Evolutionary conservation across 2,113 vertebrate species (phyloP).

Genomic region (Geococcyx californianus): DNA sequence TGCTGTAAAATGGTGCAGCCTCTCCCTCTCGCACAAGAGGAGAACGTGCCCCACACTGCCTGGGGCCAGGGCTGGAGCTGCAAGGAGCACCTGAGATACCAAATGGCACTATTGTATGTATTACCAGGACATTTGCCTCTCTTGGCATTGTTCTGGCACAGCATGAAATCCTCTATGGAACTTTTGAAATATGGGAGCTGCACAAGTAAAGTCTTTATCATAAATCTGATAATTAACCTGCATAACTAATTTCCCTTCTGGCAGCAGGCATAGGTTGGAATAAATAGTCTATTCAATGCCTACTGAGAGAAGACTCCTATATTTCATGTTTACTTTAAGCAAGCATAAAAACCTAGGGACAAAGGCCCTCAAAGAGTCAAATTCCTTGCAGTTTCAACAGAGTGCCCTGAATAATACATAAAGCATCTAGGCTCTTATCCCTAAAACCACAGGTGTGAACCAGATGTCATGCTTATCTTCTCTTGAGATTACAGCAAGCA

Average conservation of each 20-base stretch:
- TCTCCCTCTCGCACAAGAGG: neutral
- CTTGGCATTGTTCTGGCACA: neutral
- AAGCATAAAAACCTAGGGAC: conserved; percentile 50
- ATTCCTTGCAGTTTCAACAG: conserved; percentile 31
- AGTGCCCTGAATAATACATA: conserved; percentile 60
- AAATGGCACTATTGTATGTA: neutral
- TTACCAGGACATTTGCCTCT: neutral
- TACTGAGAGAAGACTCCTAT: neutral
- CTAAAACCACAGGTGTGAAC: conserved; percentile 75
- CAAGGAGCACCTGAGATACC: neutral
- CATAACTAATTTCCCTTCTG: conserved; percentile 22
- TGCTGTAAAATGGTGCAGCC: neutral
- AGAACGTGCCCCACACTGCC: accelerated
- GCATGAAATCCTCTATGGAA: neutral
- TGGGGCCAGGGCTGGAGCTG: neutral
- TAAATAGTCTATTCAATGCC: conserved; percentile 17
- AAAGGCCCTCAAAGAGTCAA: conserved; percentile 52
- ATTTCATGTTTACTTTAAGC: conserved; percentile 62
- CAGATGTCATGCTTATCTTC: conserved; percentile 76
- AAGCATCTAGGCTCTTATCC: conserved; percentile 64
- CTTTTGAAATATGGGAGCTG: conserved; percentile 1
- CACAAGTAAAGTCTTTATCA: conserved; percentile 21
- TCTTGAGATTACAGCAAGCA: conserved; percentile 75
- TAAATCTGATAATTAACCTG: conserved; percentile 52
- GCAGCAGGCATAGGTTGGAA: conserved; percentile 17